These are phyloP conservation scores for Coenonympha arcania DNA, from an alignment of 2,888 invertebrate species.

Conservation along the genomic window DNA sequence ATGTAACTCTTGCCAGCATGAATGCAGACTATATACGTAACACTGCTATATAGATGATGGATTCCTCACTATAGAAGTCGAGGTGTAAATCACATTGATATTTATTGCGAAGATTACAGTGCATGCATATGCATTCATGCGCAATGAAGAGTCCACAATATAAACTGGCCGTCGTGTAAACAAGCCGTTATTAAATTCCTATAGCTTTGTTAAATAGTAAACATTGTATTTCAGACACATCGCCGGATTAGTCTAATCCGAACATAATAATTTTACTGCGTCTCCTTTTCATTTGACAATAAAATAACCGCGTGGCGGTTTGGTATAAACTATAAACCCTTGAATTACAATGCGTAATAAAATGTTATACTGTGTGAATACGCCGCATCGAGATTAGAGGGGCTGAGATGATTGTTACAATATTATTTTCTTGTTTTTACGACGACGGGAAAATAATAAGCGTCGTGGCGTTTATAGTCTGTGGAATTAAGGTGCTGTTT, in stretches of 20 bases:
- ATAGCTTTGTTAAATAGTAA: constrained; percentile 4
- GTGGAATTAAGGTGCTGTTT: neutral
- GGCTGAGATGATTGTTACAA: constrained; percentile 57
- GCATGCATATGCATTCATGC: too few species aligned
- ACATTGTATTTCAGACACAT: constrained; percentile 17
- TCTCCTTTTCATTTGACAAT: constrained; percentile 49
- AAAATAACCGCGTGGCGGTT: constrained; percentile 54
- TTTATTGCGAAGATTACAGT: too few species aligned
- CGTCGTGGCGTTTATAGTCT: constrained; percentile 52
- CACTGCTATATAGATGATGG: too few species aligned
- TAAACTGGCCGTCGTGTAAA: neutral
- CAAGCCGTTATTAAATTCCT: constrained; percentile 1
- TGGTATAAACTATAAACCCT: constrained; percentile 48
- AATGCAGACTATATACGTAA: too few species aligned
- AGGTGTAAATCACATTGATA: too few species aligned
- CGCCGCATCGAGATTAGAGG: constrained; percentile 51
- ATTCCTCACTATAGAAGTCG: too few species aligned
- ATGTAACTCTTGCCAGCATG: too few species aligned
- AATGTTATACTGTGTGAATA: constrained; percentile 52
- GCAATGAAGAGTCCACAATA: too few species aligned
- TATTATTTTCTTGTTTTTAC: constrained; percentile 70
- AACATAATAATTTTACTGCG: constrained; percentile 34
- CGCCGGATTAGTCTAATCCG: constrained; percentile 29
- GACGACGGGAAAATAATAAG: constrained; percentile 69
- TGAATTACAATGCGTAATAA: constrained; percentile 63